Conservation (phyloP, 2,113 vertebrate species). For the Bagarius yarrelli region DNA sequence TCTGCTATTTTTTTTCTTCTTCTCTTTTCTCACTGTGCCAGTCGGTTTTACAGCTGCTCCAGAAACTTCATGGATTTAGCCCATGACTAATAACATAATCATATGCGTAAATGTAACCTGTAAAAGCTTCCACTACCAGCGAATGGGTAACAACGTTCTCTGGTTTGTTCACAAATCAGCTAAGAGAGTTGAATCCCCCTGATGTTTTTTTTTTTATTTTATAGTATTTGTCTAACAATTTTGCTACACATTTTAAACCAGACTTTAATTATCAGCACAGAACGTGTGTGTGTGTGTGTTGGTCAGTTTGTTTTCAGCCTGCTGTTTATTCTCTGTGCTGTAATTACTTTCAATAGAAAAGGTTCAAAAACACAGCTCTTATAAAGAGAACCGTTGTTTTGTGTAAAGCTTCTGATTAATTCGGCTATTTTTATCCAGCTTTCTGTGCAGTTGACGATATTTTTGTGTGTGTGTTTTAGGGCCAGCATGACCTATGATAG, state of each 20-base stretch:
- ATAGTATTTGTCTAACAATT: not conserved
- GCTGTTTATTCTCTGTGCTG: not conserved
- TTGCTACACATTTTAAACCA: not conserved
- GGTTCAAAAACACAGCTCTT: conserved; percentile 27
- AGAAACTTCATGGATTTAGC: conserved; percentile 33
- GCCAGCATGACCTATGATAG: not conserved
- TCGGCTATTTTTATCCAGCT: conserved; percentile 8
- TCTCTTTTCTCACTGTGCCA: conserved; percentile 8
- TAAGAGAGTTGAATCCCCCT: not conserved
- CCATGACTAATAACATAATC: conserved; percentile 48
- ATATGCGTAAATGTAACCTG: conserved; percentile 43
- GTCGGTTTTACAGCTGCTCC: conserved; percentile 25
- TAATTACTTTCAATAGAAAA: conserved; percentile 27
- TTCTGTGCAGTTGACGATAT: not conserved
- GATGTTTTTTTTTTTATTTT: not conserved
- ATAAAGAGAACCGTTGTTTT: conserved; percentile 7
- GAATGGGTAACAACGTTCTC: not conserved
- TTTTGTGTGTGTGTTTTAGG: not conserved
- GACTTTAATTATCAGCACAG: conserved; percentile 9
- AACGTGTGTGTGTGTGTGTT: not conserved
- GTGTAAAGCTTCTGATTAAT: conserved; percentile 16
- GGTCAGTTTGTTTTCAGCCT: conserved; percentile 18
- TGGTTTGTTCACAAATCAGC: not conserved
- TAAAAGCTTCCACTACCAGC: not conserved
- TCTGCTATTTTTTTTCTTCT: conserved; percentile 22